These are phyloP conservation scores for Uropetala carovei DNA, from an alignment of 2,888 invertebrate species.

Conservation along the genomic window DNA sequence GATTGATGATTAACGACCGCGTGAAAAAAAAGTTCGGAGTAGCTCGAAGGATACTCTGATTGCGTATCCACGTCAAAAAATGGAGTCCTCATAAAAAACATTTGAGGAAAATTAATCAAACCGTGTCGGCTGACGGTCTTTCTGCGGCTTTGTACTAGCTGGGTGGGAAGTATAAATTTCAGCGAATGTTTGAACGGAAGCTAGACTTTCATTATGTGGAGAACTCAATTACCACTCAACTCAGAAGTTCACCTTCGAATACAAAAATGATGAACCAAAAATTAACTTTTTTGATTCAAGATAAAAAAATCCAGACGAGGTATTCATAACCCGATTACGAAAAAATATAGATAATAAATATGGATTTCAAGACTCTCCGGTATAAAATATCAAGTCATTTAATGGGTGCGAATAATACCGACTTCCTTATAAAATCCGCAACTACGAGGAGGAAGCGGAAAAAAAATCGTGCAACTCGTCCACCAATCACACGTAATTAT, in stretches of 20 bases:
- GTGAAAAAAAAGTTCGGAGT: not conserved
- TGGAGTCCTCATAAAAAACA: not conserved
- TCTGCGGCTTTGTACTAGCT: too few species aligned
- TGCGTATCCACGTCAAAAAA: not conserved
- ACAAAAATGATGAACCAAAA: too few species aligned
- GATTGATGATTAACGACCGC: conserved; percentile 22
- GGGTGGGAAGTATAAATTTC: too few species aligned
- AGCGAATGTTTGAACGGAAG: too few species aligned
- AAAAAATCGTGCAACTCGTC: conserved; percentile 22
- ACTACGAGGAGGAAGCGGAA: not conserved
- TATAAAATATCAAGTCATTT: not conserved
- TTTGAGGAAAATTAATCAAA: not conserved
- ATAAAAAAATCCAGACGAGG: too few species aligned
- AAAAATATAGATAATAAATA: not conserved
- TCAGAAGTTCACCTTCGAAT: too few species aligned
- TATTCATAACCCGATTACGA: too few species aligned
- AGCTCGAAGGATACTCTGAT: conserved; percentile 19
- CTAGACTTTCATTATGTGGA: too few species aligned
- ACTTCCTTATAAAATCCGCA: not conserved
- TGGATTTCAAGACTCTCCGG: not conserved
- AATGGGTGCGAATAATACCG: conserved; percentile 29
- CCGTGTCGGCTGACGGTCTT: too few species aligned
- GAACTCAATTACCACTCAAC: too few species aligned
- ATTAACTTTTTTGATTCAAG: too few species aligned
- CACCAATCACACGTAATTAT: conserved; percentile 50